These are phyloP conservation scores for Delia radicum DNA, from an alignment of 1,140 invertebrate species.

Conservation along the genomic window DNA sequence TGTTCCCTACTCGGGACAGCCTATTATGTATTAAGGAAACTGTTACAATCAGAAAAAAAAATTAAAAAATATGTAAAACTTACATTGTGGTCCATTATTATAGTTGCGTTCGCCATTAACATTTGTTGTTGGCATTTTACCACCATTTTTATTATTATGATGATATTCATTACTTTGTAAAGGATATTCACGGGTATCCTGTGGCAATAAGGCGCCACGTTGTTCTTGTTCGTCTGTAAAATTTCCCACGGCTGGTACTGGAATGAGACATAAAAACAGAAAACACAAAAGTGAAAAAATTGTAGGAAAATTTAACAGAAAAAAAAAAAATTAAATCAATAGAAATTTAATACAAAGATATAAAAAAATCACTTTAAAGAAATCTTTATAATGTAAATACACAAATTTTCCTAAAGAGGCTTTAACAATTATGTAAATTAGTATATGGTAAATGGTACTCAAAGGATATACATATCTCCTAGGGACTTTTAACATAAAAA, in stretches of 20 bases:
- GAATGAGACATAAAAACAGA: constrained; percentile 11
- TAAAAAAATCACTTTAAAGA: not conserved
- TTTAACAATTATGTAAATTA: not conserved
- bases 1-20: too few relatives aligned
- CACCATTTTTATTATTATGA: constrained; percentile 59
- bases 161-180: constrained; percentile 70
- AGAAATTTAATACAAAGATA: not conserved
- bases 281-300: not conserved
- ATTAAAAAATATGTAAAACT: constrained; percentile 30
- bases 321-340: not conserved
- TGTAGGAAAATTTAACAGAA: not conserved
- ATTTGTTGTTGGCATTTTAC: constrained; percentile 30
- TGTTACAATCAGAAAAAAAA: not conserved
- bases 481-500: not conserved
- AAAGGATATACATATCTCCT: not conserved
- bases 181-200: constrained; percentile 63
- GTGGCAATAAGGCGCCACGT: constrained; percentile 36
- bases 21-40: too few relatives aligned
- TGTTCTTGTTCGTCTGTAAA: constrained; percentile 65
- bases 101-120: constrained; percentile 36
- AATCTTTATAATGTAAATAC: too few relatives aligned
- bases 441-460: not conserved
- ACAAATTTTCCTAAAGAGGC: too few relatives aligned
- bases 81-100: constrained; percentile 53
- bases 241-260: constrained; percentile 69